Conservation (phyloP, 2,888 invertebrate species). For the Eledona agricola region DNA sequence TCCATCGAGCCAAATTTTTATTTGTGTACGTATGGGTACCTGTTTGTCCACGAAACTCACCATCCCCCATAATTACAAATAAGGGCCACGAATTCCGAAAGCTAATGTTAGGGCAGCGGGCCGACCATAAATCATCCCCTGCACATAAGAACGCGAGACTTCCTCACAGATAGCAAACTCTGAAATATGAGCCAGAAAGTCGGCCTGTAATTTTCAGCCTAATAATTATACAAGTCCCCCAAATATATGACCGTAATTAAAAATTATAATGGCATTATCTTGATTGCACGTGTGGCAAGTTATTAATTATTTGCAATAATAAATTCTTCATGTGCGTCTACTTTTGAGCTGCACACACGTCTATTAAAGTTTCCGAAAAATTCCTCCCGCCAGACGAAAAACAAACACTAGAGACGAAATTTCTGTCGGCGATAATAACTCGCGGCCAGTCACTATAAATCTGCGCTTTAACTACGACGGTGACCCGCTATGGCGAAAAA, state of each 20-base stretch:
- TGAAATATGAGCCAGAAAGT: constrained; percentile 38
- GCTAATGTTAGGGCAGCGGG: constrained; percentile 36
- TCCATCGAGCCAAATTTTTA: constrained; percentile 18
- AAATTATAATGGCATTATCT: constrained; percentile 41
- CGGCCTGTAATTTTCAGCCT: constrained; percentile 39
- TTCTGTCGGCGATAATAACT: constrained; percentile 34
- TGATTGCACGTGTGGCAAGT: constrained; percentile 39
- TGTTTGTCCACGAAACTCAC: constrained; percentile 32
- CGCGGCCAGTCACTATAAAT: constrained; percentile 32
- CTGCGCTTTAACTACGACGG: constrained; percentile 35
- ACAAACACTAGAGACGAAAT: constrained; percentile 17
- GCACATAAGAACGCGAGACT: constrained; percentile 34
- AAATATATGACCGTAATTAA: constrained; percentile 41
- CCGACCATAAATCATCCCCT: constrained; percentile 38
- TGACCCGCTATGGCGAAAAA: constrained; percentile 34
- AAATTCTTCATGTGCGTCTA: constrained; percentile 30
- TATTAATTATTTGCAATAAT: constrained; percentile 38
- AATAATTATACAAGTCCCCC: constrained; percentile 41
- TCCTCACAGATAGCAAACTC: constrained; percentile 40
- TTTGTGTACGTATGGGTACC: constrained; percentile 28
- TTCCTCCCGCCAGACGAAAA: constrained; percentile 14
- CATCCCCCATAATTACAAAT: constrained; percentile 35
- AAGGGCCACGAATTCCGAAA: constrained; percentile 25
- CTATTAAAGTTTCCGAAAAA: too few species aligned
- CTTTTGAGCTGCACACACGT: too few species aligned